Percentiles rank a stretch among this genome's conserved stretches.
Evolutionary conservation across 2,797 vertebrate species (phyloP).

Genomic region (Meriones psammophilus): DNA sequence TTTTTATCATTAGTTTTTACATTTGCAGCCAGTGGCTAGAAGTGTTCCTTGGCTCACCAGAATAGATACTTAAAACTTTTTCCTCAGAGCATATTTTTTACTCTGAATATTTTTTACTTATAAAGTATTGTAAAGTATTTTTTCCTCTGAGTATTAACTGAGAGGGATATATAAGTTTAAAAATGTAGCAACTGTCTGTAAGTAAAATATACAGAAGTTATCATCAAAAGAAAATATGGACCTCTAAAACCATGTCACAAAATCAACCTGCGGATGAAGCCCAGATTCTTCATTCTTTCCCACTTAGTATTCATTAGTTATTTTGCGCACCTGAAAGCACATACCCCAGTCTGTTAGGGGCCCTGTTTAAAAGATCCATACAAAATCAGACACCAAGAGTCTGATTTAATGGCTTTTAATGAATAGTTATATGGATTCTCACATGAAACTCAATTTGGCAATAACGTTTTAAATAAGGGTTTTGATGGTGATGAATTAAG

Average conservation of each 20-base stretch:
- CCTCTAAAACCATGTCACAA: neutral
- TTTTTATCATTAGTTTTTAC: conserved; percentile 40
- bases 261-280: neutral
- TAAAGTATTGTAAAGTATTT: neutral
- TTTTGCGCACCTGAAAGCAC: conserved; percentile 30
- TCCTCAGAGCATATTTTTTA: conserved; percentile 5
- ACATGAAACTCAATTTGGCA: conserved; percentile 25
- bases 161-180: neutral
- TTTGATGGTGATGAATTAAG: conserved; percentile 50
- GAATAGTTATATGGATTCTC: conserved; percentile 6
- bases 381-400: conserved; percentile 18
- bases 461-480: neutral
- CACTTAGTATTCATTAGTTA: neutral
- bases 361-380: neutral
- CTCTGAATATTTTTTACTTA: neutral
- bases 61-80: conserved; percentile 44
- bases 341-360: neutral
- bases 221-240: conserved; percentile 10
- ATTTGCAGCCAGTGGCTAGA: conserved; percentile 16
- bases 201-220: neutral
- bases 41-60: conserved; percentile 13
- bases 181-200: conserved; percentile 40
- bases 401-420: neutral
- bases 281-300: neutral
- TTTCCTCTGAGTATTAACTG: conserved; percentile 69